Evolutionary conservation across 2,113 vertebrate species (phyloP), one percentile per base, ranked within the genome.

Genomic region (Ginglymostoma cirratum): DNA sequence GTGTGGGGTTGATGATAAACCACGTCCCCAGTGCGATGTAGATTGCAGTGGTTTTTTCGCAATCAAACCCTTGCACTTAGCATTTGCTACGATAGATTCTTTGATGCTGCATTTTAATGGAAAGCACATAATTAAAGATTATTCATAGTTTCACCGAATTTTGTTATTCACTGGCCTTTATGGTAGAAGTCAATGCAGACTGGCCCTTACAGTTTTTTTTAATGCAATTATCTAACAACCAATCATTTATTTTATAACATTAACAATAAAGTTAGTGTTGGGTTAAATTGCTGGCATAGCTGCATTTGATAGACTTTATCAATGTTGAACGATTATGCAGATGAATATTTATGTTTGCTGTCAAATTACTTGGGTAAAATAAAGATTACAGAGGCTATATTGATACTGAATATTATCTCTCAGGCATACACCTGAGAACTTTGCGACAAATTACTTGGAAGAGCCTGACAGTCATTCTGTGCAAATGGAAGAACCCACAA

Each of bases 291-390:
- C 15, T 92, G 65, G 65, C 21, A 5, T 66, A 30, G 14, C 89
- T 92, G 55, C 5, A 4, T 38, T 92, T 92, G 89, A 92, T 92
- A n/a, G 55, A 92, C n/a, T 34, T 92, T n/a, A 65, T 92, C 89
- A 92, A n/a, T 65, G 34, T 34, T 66, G 89, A n/a, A 4, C 66
- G 55, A n/a, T 15, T n/a, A 92, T 14, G 61, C n/a, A 15, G n/a
- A n/a, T 0, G 78, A 80, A 80, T 80, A 65, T 66, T 92, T 34
- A 92, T 65, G 34, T 92, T 61, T 65, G 15, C 55, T 92, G 38
- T 66, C 17, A 92, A 92, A 66, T 92, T 92, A 17, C 55, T n/a
- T 38, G 89, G 15, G 19, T 21, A 38, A 92, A 92, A 65, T 19
- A 34, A 80, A 80, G 34, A 55, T 30, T 61, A 30, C 48, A 34